Percentiles rank a stretch among this genome's conserved stretches.
Evolutionary conservation across 2,113 vertebrate genomes (phyloP).

Genomic region (Cottus gobio): DNA sequence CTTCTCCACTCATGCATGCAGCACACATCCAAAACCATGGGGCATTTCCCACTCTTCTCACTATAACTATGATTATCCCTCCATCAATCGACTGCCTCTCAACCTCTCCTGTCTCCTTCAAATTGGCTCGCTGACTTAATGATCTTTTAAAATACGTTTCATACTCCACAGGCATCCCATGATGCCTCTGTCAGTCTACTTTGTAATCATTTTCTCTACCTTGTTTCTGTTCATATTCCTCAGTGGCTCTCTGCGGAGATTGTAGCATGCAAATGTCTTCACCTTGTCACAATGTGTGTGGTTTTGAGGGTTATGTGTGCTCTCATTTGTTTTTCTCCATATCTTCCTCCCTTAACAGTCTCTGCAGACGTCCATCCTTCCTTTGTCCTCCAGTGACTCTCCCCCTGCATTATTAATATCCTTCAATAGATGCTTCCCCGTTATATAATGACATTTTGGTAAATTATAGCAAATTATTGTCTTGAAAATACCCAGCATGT

Average conservation of each 20-base stretch:
- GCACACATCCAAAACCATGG: slow-evolving; percentile 3
- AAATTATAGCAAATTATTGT: neutral
- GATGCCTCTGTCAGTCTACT: slow-evolving; percentile 7
- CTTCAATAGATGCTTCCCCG: neutral
- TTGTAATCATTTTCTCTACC: slow-evolving; percentile 10
- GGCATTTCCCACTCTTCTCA: slow-evolving; percentile 24
- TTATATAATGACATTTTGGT: neutral
- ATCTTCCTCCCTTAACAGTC: neutral
- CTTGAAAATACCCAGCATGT: slow-evolving; percentile 1
- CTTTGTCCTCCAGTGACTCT: slow-evolving; percentile 3
- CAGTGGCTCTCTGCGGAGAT: neutral
- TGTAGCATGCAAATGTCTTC: slow-evolving; percentile 3
- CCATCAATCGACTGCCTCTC: slow-evolving; percentile 25
- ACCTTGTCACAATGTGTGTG: slow-evolving; percentile 23
- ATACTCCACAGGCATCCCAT: slow-evolving; percentile 13
- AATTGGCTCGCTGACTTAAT: slow-evolving; percentile 31
- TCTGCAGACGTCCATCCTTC: neutral
- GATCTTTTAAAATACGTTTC: slow-evolving; percentile 21
- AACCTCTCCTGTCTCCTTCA: slow-evolving; percentile 34
- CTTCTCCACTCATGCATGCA: slow-evolving; percentile 16
- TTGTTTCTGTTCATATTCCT: slow-evolving; percentile 18
- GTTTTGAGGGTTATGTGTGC: neutral
- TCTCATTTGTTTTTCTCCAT: neutral
- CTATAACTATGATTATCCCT: slow-evolving; percentile 32
- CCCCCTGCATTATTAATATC: neutral